A percentile compares a stretch with the other conserved stretches of the same genome.
These are phyloP conservation scores for Heterochromis multidens DNA, from an alignment of 2,113 vertebrate species.

Conservation along the genomic window DNA sequence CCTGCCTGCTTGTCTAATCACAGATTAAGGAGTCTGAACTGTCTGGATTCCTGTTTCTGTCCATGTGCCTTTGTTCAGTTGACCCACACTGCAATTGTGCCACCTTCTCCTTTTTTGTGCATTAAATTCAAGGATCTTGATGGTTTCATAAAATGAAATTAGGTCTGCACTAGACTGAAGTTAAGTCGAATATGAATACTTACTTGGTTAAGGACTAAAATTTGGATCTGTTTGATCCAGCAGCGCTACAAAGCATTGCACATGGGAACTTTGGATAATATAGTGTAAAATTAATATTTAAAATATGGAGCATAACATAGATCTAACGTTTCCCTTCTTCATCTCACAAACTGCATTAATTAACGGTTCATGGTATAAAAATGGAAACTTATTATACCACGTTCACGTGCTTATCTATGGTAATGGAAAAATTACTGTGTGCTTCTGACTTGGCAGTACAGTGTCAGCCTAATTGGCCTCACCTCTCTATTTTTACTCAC, in stretches of 20 bases:
- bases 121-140: not conserved
- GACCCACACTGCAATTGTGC: not conserved
- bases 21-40: slow-evolving; percentile 50
- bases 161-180: not conserved
- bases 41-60: slow-evolving; percentile 21
- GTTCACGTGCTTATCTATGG: not conserved
- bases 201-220: not conserved
- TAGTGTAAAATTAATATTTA: not conserved
- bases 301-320: not conserved
- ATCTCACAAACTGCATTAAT: not conserved
- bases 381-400: not conserved
- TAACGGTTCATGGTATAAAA: not conserved
- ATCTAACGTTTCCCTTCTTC: not conserved
- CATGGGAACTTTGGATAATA: not conserved
- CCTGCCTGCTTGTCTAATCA: slow-evolving; percentile 48
- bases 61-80: not conserved
- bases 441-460: not conserved
- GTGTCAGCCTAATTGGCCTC: not conserved
- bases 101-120: not conserved
- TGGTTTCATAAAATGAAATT: not conserved
- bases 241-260: not conserved
- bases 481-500: not conserved
- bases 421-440: not conserved
- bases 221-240: not conserved
- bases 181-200: not conserved